Base-by-base conservation (phyloP, 2,113 vertebrate species). In the Malurus melanocephalus region DNA sequence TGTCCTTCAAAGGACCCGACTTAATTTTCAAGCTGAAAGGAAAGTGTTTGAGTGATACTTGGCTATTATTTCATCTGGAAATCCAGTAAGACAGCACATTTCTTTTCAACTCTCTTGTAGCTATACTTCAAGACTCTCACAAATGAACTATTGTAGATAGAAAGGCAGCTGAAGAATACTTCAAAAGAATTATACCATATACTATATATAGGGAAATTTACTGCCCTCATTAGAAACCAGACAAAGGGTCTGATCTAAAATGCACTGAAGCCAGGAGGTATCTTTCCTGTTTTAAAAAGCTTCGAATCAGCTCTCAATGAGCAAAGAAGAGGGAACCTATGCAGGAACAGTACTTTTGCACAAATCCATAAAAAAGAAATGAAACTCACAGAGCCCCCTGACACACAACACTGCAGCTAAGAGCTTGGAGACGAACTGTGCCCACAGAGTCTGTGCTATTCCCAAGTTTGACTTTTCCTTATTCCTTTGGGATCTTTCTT, bases 21-120 rank as follows among this genome's bases (percentile, higher is more conserved):
- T 79, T 90, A 86, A 89, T 92, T 89, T 93, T 95, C 93, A 94
- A 93, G 91, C 88, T 94, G 89, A 96, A 96, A 96, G 88, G 85
- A 92, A 95, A 93, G 94, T 80, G 89, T 86, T 95, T 89, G 82
- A 85, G 90, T 94, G 93, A 95, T 93, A 61, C 87, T 92, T 91
- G 83, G 94, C 80, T 96, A 95, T 96, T 96, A 95, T 96, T 96
- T 94, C 93, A 92, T 95, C 89, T 96, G 95, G 94, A 97, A 95
- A 96, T 95, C 77, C 90, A 96, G 82, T 89, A 96, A 94, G 90
- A 95, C 87, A 95, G 92, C 69, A 79, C 64, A 91, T 77, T 95
- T 95, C 81, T 92, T 93, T 93, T 93, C 85, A 94, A 72, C 75
- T 88, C 40, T 81, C 90, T 87, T 73, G 62, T 61, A 86, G 82